Evolutionary conservation across 1,140 invertebrate species (phyloP), one percentile per base, ranked within the genome.

Genomic region (Drosophila miranda): DNA sequence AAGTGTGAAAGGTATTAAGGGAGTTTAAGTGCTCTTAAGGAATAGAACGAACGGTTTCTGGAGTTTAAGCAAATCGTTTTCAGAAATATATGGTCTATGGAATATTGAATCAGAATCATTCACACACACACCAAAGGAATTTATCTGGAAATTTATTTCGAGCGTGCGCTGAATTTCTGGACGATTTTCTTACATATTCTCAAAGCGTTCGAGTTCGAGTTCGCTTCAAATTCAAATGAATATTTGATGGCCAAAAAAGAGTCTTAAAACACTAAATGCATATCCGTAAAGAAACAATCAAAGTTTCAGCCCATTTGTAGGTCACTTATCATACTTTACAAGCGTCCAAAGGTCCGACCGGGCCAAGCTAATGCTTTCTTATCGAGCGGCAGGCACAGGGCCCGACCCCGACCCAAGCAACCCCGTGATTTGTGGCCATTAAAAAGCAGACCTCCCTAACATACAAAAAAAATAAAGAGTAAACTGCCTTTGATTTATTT

Each of bases 401-500:
- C 14, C 6, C 2, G 19, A 19, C 5, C 23, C 23, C 70, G 64
- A 62, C 51, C 61, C 71, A 62, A 83, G 53, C 54, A 62, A 72
- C 61, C 51, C 70, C 75, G 72, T 83, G 80, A 83, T 83, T 83
- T 84, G 80, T 79, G 80, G 76, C 80, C 53, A 83, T 84, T 84
- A 84, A 80, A 79, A 80, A 42, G 13, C 30, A 52, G 26, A 34
- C 41, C 38, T 28, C 46, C 42, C 41, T 34, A 48, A 66, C 19
- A 55, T 59, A 57, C 16, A 16, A 21, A 30, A 52, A 16, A 21
- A 30, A 52, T 50, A 80, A 75, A 56, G 79, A 74, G 68, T 71
- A 71, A 70, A 80, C 58, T 80, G 68, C 53, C 50, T 82, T 86
- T 86, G 81, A 86, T 86, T 84, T 84, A 84, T 86, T 80, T 75